A percentile compares a stretch with the other conserved stretches of the same genome.
Evolutionary conservation across 2,888 invertebrate species (phyloP).

Genomic region (Monochamus alternatus): DNA sequence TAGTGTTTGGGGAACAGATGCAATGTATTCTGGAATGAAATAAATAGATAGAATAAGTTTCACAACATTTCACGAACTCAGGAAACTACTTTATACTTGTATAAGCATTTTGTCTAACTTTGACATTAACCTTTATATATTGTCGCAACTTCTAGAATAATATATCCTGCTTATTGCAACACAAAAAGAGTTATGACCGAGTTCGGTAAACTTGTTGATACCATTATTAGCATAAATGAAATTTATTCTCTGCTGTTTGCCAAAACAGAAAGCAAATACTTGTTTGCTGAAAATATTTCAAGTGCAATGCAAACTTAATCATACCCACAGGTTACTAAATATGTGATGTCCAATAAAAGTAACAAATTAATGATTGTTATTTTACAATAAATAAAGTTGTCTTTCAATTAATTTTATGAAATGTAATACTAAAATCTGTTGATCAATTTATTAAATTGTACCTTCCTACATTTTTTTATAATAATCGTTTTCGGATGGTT

Average conservation of each 20-base stretch:
- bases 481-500: too few relatives aligned
- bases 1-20: too few relatives aligned
- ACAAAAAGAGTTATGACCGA: slow-evolving; percentile 27
- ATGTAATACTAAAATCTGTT: too few relatives aligned
- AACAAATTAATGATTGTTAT: too few relatives aligned
- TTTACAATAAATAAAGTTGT: too few relatives aligned
- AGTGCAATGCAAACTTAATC: not conserved
- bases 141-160: slow-evolving; percentile 15
- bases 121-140: slow-evolving; percentile 27
- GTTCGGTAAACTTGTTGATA: slow-evolving; percentile 48
- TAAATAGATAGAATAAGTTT: not conserved
- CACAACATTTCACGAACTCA: not conserved
- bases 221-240: slow-evolving; percentile 48
- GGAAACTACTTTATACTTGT: not conserved
- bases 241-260: slow-evolving; percentile 38
- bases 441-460: too few relatives aligned
- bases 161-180: slow-evolving; percentile 18
- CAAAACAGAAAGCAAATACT: slow-evolving; percentile 13
- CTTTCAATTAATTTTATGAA: too few relatives aligned
- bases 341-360: too few relatives aligned
- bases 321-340: too few relatives aligned
- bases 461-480: too few relatives aligned
- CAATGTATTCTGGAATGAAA: too few relatives aligned
- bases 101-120: slow-evolving; percentile 1
- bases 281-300: slow-evolving; percentile 21